These are phyloP conservation scores for Limnephilus auricula DNA, from an alignment of 2,888 invertebrate species.

Conservation along the genomic window DNA sequence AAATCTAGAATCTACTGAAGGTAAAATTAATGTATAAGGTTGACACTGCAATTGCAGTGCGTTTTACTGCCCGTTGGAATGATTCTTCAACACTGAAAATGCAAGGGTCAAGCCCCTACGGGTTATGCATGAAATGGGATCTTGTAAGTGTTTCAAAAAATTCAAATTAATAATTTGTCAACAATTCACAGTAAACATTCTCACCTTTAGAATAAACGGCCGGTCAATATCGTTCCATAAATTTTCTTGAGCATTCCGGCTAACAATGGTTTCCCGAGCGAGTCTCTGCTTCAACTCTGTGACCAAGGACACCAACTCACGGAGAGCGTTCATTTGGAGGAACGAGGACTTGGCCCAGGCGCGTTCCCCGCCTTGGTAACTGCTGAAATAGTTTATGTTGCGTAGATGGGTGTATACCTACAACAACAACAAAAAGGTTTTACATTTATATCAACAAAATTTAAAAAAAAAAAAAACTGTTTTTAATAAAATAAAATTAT, in stretches of 20 bases:
- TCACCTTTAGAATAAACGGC: slow-evolving; percentile 82
- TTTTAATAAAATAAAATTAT: not conserved
- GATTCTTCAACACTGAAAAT: too few species aligned
- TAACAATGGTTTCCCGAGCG: slow-evolving; percentile 78
- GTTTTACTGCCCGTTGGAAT: too few species aligned
- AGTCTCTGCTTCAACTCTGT: slow-evolving; percentile 84
- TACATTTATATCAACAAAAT: not conserved
- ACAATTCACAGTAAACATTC: not conserved
- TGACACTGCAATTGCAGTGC: too few species aligned
- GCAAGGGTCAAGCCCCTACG: too few species aligned
- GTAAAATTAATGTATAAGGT: too few species aligned
- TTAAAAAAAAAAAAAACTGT: slow-evolving; percentile 36
- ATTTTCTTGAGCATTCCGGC: slow-evolving; percentile 72
- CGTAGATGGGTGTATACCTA: slow-evolving; percentile 85
- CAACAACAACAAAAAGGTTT: not conserved
- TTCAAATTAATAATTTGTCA: not conserved
- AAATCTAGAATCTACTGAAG: too few species aligned
- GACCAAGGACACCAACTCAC: slow-evolving; percentile 85
- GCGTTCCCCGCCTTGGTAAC: slow-evolving; percentile 73
- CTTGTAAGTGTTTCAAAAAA: too few species aligned
- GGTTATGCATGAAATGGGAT: too few species aligned
- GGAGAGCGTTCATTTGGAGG: slow-evolving; percentile 84
- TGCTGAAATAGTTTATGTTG: slow-evolving; percentile 78
- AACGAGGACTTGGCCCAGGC: slow-evolving; percentile 84
- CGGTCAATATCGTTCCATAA: slow-evolving; percentile 76